Evolutionary conservation across 2,113 vertebrate genomes (phyloP), one percentile per base, ranked within the genome.

Genomic region (Potamarius usumacintae): DNA sequence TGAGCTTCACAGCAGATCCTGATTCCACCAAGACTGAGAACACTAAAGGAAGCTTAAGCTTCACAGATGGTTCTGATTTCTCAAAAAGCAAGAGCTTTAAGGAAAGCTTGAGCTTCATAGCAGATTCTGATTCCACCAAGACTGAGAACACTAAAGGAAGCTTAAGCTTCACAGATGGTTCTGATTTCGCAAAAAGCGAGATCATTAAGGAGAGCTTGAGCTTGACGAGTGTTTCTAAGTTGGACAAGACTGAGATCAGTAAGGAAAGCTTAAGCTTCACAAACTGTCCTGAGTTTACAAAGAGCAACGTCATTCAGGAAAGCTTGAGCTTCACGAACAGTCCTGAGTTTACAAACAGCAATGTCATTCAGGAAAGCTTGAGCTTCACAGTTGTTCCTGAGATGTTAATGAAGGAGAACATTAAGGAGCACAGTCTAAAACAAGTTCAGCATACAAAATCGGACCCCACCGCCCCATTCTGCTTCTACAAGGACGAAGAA

Each of bases 381-480:
- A 71, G 63, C 52, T 84, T 84, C 18, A 71, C 48, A 52, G 25
- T 50, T 82, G 57, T 62, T 82, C 34, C 57, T 62, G 79, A 62
- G 57, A 20, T 58, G 78, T 14, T 48, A 62, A 48, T 82, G 58
- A 48, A 82, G 20, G 79, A 82, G 34, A 42, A 48, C 85, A 92
- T 83, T 50, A 93, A 94, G 87, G 93, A 92, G 77, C 91, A 79
- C 84, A 89, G 69, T 83, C 89, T 90, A 25, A 88, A 82, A 86
- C 89, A 93, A 84, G 92, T 78, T 85, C 84, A 90, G 77, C 90
- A 79, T 91, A 86, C 91, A 88, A 76, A 91, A 53, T 88, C 91
- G 79, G 90, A 94, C 30, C 67, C 86, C 17, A 20, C 72, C 25
- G 81, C 22, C 34, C 81, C 80, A 18, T 80, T 82, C 25, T 34